Conservation (phyloP, 2,888 invertebrate genomes). For the Drosophila prolongata region DNA sequence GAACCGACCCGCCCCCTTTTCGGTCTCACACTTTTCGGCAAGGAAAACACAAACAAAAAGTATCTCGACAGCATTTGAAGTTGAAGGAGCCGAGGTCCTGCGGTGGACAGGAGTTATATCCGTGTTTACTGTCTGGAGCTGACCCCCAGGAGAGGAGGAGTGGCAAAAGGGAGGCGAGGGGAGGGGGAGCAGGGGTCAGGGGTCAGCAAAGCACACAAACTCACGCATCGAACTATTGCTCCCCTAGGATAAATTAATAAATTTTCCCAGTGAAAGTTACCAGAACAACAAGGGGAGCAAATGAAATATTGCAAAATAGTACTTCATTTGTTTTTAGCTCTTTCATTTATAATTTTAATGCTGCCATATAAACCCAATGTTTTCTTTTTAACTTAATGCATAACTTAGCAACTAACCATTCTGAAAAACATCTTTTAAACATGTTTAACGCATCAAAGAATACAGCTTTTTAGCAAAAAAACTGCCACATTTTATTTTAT, state of each 20-base stretch:
- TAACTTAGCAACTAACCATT: too few species aligned
- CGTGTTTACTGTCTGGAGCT: slow-evolving; percentile 69
- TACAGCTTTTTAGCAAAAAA: too few species aligned
- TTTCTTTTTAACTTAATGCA: too few species aligned
- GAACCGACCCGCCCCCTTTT: neutral
- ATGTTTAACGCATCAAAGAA: too few species aligned
- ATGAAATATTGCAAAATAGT: slow-evolving; percentile 6
- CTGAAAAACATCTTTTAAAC: too few species aligned
- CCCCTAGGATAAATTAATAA: slow-evolving; percentile 78
- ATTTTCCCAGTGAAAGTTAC: slow-evolving; percentile 71
- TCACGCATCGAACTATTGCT: slow-evolving; percentile 72
- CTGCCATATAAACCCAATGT: too few species aligned
- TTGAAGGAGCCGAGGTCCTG: slow-evolving; percentile 48
- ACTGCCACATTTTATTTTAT: neutral
- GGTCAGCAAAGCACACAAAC: slow-evolving; percentile 11
- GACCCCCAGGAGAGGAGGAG: slow-evolving; percentile 16
- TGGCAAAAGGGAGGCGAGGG: too few species aligned
- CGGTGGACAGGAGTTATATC: slow-evolving; percentile 9
- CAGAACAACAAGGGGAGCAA: slow-evolving; percentile 22
- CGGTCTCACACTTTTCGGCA: slow-evolving; percentile 18
- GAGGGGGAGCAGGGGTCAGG: neutral
- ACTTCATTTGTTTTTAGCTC: neutral
- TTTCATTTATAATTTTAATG: neutral
- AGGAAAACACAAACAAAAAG: slow-evolving; percentile 52
- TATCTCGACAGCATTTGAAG: slow-evolving; percentile 75